Evolutionary conservation across 2,888 invertebrate genomes (phyloP), one percentile per base, ranked within the genome.

Genomic region (Plagodis pulveraria): DNA sequence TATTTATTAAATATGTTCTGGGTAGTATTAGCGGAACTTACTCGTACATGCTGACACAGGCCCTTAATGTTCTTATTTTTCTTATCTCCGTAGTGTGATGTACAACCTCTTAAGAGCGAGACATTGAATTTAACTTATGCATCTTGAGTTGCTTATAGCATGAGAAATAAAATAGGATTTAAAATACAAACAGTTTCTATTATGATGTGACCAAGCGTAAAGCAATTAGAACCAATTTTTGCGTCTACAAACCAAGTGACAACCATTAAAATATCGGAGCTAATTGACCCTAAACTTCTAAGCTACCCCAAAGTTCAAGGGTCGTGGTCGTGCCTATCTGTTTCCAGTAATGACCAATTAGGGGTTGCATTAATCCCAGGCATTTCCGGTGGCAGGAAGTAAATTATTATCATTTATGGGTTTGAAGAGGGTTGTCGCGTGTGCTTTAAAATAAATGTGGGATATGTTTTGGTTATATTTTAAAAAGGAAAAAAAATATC

Each of bases 291-390:
- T 56, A 65, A 67, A 66, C 55, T 66, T 67, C 53, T 56, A 46
- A 59, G 65, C 59, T 54, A 50, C 56, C 64, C 67, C 66, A 59
- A 74, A 80, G 81, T 81, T 78, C 74, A 77, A 69, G 70, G 79
- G 80, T 78, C 71, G 68, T 64, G 62, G 65, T 58, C 68, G 67
- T 62, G 56, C 69, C 76, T 72, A 81, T 81, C 80, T 76, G 67
- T 82, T 76, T 71, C 69, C 69, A 57, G 72, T 73, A 77, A 75
- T 72, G 72, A 72, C 69, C 72, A 69, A 71, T 69, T 70, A 71
- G 58, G 69, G 69, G 66, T 72, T 74, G 71, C 71, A 80, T 77
- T 78, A 78, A 76, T 76, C 73, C 76, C 69, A 75, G 77, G 75
- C 74, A 76, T 76, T 77, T 76, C 72, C 67, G 64, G 59, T 63